Conservation (phyloP, 2,797 vertebrate genomes). For the Danio aesculapii region DNA sequence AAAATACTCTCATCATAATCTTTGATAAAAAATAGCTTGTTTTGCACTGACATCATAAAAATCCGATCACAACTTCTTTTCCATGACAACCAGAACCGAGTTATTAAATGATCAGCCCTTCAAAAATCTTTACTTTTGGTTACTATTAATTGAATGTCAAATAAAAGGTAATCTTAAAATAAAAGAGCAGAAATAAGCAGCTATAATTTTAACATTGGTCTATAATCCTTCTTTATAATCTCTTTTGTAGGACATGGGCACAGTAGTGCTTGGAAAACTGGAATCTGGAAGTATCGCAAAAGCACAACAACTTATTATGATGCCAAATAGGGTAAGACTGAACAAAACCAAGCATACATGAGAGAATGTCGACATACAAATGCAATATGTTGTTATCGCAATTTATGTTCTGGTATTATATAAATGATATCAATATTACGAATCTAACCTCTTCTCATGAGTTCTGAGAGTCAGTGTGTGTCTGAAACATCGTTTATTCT, state of each 20-base stretch:
- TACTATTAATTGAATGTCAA: neutral
- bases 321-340: conserved; percentile 95
- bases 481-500: neutral
- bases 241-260: conserved; percentile 93
- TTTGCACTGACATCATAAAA: no score
- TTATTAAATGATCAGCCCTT: neutral
- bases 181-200: neutral
- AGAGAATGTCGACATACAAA: neutral
- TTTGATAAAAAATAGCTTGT: no score
- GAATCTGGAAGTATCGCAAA: conserved; percentile 96
- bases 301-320: conserved; percentile 98
- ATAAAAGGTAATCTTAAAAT: neutral
- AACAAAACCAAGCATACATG: neutral
- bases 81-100: no score
- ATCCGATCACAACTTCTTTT: no score
- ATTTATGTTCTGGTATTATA: neutral
- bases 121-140: neutral
- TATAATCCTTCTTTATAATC: conserved; percentile 9
- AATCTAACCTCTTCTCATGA: neutral
- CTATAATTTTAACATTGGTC: neutral
- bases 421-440: neutral
- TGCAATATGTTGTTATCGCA: neutral
- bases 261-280: conserved; percentile 96
- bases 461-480: neutral
- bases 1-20: no score